Conservation (phyloP, 2,888 invertebrate genomes). For the Timema podura region DNA sequence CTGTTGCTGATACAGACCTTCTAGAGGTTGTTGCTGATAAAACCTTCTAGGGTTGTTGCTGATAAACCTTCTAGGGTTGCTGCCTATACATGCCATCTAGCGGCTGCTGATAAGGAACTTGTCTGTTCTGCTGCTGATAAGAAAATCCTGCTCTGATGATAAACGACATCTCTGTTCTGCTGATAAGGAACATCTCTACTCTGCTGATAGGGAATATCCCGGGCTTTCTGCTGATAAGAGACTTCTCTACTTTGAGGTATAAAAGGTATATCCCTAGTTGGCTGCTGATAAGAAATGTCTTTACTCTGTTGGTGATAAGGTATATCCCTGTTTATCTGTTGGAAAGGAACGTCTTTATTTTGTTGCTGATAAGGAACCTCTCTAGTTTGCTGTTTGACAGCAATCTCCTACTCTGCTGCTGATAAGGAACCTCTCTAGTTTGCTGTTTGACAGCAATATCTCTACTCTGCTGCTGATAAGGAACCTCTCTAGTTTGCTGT, state of each 20-base stretch:
- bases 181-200: no score
- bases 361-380: not conserved
- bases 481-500: not conserved
- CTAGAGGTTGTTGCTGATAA: not conserved
- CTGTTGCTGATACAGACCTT: not conserved
- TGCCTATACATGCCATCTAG: not conserved
- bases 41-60: not conserved
- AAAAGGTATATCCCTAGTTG: no score
- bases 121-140: no score
- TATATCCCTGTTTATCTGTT: not conserved
- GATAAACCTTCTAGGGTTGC: not conserved
- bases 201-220: no score
- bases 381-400: not conserved
- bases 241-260: no score
- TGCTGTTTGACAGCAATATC: not conserved
- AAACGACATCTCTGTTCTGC: no score
- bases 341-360: conserved; percentile 2
- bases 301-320: not conserved
- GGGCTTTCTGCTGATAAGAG: no score
- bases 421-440: not conserved
- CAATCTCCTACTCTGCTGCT: not conserved
- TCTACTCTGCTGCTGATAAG: conserved; percentile 1
- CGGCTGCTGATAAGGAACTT: not conserved
- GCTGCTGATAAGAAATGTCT: conserved; percentile 1
- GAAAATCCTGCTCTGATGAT: no score